Percentiles rank a stretch among this genome's conserved stretches.
Evolutionary conservation across 2,797 vertebrate genomes (phyloP).

Genomic region (Myotis pilosus): DNA sequence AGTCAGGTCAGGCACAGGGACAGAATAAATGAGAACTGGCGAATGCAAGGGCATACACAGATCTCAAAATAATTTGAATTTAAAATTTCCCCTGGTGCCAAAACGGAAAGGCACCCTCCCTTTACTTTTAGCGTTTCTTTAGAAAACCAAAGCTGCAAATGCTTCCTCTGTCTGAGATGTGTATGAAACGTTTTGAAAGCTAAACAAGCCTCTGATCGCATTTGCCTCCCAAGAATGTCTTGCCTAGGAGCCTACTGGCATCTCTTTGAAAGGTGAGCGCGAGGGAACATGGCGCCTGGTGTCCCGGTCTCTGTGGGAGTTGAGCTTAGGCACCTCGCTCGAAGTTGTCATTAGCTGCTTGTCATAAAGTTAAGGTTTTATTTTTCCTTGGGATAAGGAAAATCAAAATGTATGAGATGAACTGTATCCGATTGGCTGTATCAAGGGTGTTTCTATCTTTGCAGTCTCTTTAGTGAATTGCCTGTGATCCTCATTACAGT

Average conservation of each 20-base stretch:
- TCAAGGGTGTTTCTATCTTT: not conserved
- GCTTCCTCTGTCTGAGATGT: not conserved
- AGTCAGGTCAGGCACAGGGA: not conserved
- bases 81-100: not conserved
- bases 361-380: not conserved
- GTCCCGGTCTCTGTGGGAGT: not conserved
- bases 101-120: not conserved
- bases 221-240: not conserved
- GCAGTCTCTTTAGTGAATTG: not conserved
- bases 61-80: not conserved
- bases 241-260: not conserved
- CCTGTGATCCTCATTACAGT: not conserved
- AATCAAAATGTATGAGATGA: not conserved
- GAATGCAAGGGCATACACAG: not conserved
- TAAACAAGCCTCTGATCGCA: not conserved
- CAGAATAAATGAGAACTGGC: not conserved
- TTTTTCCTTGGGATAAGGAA: not conserved
- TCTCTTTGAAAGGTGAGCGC: not conserved
- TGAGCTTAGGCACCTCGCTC: not conserved
- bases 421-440: not conserved
- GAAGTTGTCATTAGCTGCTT: not conserved
- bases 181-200: not conserved
- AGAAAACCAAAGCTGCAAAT: not conserved
- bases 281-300: too few species aligned
- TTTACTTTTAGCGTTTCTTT: slow-evolving; percentile 7